phyloP scores from a whole-genome alignment of 2,888 invertebrate genomes.

The Amiota communis region DNA sequence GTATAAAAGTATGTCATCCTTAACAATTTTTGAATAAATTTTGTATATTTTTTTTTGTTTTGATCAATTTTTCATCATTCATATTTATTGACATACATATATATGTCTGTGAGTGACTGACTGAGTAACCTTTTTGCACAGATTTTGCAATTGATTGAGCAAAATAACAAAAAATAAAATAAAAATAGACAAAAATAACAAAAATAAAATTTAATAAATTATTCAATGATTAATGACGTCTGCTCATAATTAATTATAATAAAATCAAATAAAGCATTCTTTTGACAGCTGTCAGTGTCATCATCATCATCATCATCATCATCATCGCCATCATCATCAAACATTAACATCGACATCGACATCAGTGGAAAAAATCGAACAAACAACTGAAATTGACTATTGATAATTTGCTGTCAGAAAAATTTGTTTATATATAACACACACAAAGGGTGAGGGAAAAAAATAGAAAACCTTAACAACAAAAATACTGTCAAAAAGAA shows the following conservation, averaged over 20 bases:
- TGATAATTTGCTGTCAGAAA: slow-evolving; percentile 68
- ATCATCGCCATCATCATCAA: not conserved
- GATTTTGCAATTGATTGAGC: not conserved
- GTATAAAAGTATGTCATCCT: not conserved
- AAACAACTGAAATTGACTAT: slow-evolving; percentile 47
- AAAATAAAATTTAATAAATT: slow-evolving; percentile 54
- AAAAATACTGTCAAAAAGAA: slow-evolving; percentile 42
- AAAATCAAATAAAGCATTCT: slow-evolving; percentile 70
- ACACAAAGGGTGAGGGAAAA: no score
- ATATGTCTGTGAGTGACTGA: slow-evolving; percentile 25
- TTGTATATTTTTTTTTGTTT: not conserved
- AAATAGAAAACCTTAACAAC: slow-evolving; percentile 54
- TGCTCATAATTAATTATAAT: slow-evolving; percentile 70
- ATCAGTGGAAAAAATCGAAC: not conserved
- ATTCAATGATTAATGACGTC: slow-evolving; percentile 68
- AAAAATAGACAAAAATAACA: slow-evolving; percentile 1
- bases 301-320: slow-evolving; percentile 28
- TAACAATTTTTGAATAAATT: not conserved
- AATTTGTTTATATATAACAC: slow-evolving; percentile 40
- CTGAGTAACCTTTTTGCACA: slow-evolving; percentile 51
- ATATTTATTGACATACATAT: not conserved
- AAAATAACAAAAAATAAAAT: not conserved
- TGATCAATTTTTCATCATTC: not conserved
- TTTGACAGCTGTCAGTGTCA: slow-evolving; percentile 56
- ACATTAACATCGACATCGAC: not conserved